Evolutionary conservation across 2,888 invertebrate genomes (phyloP).

Genomic region (Spisula subtruncata): DNA sequence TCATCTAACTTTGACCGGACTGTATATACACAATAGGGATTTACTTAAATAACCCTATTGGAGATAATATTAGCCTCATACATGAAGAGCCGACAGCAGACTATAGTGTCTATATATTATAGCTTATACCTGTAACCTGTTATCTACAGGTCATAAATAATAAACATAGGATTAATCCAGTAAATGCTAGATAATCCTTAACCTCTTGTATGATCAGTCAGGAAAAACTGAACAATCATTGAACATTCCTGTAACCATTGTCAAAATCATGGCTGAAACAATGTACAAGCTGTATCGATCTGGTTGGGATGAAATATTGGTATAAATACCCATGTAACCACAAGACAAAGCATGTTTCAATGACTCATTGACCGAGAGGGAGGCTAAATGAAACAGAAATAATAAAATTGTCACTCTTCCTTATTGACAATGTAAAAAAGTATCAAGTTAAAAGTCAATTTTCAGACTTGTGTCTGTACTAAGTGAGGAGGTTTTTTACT

Average conservation of each 20-base stretch:
- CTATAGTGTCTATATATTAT: not conserved
- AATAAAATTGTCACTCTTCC: not conserved
- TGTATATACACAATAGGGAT: too few species aligned
- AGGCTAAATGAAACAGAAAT: not conserved
- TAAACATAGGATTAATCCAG: not conserved
- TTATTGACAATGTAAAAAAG: too few species aligned
- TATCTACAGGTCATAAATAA: constrained; percentile 24
- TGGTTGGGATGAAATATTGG: not conserved
- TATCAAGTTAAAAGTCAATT: too few species aligned
- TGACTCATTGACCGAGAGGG: not conserved
- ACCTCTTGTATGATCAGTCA: constrained; percentile 3
- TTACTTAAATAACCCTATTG: not conserved
- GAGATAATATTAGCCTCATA: not conserved
- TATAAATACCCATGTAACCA: not conserved
- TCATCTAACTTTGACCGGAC: too few species aligned
- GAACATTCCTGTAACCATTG: not conserved
- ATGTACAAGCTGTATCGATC: not conserved
- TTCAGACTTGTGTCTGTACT: too few species aligned
- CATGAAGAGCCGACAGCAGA: not conserved
- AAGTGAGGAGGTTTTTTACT: too few species aligned
- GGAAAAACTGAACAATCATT: not conserved
- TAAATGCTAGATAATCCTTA: constrained; percentile 2
- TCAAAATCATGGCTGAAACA: not conserved
- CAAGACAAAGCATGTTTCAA: not conserved
- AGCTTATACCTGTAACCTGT: not conserved